A percentile compares a stretch with the other conserved stretches of the same genome.
Conservation (phyloP, 2,113 vertebrate species). For the Antechinus stuartii region DNA sequence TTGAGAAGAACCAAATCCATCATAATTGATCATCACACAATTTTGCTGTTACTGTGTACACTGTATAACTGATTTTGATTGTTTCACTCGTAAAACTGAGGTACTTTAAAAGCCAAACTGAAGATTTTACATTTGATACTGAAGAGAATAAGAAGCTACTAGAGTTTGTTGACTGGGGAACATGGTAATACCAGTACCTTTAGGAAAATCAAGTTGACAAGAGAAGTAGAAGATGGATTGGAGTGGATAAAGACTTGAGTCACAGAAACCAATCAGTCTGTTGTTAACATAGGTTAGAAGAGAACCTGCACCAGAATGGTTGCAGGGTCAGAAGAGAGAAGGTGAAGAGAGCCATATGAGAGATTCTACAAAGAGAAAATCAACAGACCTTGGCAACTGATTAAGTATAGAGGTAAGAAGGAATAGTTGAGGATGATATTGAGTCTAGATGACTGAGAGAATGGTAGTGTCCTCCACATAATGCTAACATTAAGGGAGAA, state of each 20-base stretch:
- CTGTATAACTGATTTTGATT: too few species aligned
- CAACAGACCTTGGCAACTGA: neutral
- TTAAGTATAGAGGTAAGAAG: constrained; percentile 13
- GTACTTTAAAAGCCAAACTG: neutral
- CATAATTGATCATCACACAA: too few species aligned
- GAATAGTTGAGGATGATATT: constrained; percentile 53
- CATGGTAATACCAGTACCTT: neutral
- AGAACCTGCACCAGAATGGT: neutral
- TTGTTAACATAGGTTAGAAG: neutral
- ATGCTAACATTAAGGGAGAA: too few species aligned
- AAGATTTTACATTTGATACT: neutral
- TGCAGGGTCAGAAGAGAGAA: neutral
- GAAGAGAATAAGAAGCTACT: too few species aligned
- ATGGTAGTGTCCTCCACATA: too few species aligned
- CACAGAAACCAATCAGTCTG: neutral
- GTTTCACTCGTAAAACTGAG: too few species aligned
- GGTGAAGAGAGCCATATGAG: neutral
- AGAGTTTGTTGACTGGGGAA: neutral
- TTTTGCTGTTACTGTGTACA: too few species aligned
- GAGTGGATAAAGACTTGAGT: neutral
- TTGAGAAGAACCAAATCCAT: too few species aligned
- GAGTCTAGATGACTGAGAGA: too few species aligned
- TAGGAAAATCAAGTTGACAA: neutral
- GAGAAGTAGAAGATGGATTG: neutral
- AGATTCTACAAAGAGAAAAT: neutral